These are phyloP conservation scores for Dolichomitus sp. DNA, from an alignment of 2,888 invertebrate species.

Conservation along the genomic window DNA sequence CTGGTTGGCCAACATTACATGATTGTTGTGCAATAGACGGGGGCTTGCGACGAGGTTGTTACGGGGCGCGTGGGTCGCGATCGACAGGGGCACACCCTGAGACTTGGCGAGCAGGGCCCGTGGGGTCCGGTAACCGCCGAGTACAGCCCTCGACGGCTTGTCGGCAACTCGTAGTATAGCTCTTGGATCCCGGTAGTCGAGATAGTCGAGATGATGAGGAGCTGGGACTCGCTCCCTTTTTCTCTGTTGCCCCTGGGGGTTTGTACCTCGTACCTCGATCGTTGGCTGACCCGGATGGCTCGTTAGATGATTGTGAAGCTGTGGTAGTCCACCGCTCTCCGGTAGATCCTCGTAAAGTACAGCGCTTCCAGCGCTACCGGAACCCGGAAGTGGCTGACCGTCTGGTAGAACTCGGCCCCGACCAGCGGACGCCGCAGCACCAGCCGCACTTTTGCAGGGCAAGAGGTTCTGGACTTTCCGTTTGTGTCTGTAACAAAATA, in stretches of 20 bases:
- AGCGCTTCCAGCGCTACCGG: slow-evolving; percentile 84
- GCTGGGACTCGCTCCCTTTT: slow-evolving; percentile 74
- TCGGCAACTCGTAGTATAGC: slow-evolving; percentile 82
- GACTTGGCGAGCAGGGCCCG: slow-evolving; percentile 80
- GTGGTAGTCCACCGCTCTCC: slow-evolving; percentile 88
- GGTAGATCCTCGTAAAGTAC: slow-evolving; percentile 94
- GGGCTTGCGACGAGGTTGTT: slow-evolving; percentile 38
- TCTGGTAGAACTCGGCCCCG: slow-evolving; percentile 80
- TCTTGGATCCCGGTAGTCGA: slow-evolving; percentile 84
- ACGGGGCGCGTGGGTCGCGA: slow-evolving; percentile 74
- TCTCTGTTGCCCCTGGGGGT: slow-evolving; percentile 77
- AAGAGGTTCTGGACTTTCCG: slow-evolving; percentile 95
- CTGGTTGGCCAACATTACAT: slow-evolving; percentile 67
- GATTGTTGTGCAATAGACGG: slow-evolving; percentile 61
- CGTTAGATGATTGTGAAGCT: slow-evolving; percentile 82
- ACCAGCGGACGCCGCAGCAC: slow-evolving; percentile 86
- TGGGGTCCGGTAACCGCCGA: slow-evolving; percentile 82
- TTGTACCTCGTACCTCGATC: slow-evolving; percentile 82
- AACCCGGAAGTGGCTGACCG: slow-evolving; percentile 85
- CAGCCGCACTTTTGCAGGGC: slow-evolving; percentile 92
- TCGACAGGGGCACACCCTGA: slow-evolving; percentile 77
- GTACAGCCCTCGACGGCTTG: slow-evolving; percentile 81
- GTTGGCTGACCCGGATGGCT: slow-evolving; percentile 79
- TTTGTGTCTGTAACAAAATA: slow-evolving; percentile 91
- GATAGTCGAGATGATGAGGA: slow-evolving; percentile 84